These are phyloP conservation scores for Hypena proboscidalis DNA, from an alignment of 2,888 invertebrate genomes.

Conservation along the genomic window DNA sequence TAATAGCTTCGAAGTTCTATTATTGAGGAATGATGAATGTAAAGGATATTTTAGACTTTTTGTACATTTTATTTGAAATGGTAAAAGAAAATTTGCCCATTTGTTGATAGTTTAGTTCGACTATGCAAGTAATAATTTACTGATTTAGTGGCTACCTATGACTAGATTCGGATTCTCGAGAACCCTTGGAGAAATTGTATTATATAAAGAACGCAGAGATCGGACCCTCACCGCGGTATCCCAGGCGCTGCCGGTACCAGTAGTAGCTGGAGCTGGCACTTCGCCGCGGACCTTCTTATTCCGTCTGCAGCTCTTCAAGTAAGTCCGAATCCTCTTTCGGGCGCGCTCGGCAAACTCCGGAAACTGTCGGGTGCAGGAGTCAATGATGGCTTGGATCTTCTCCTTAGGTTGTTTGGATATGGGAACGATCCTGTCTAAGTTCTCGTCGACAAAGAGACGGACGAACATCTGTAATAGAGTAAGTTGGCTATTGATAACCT, in stretches of 20 bases:
- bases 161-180: no score
- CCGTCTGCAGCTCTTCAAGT: constrained; percentile 97
- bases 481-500: constrained; percentile 2
- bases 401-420: constrained; percentile 99
- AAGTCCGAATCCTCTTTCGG: constrained; percentile 96
- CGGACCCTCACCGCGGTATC: constrained; percentile 92
- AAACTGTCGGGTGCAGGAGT: constrained; percentile 98
- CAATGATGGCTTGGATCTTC: constrained; percentile 98
- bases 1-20: constrained; percentile 11
- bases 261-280: constrained; percentile 69
- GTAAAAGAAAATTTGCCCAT: no score
- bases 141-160: no score
- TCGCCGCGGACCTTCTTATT: constrained; percentile 96
- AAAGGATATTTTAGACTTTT: no score
- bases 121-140: no score
- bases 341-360: constrained; percentile 98
- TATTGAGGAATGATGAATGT: no score
- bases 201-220: constrained; percentile 55
- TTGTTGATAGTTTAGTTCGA: no score
- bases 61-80: no score
- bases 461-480: constrained; percentile 95
- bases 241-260: constrained; percentile 88
- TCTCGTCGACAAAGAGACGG: constrained; percentile 97
- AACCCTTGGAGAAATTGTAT: no score
- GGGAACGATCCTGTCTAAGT: constrained; percentile 97